These are phyloP conservation scores for Elephas maximus DNA, from an alignment of 2,113 vertebrate species.

Conservation along the genomic window DNA sequence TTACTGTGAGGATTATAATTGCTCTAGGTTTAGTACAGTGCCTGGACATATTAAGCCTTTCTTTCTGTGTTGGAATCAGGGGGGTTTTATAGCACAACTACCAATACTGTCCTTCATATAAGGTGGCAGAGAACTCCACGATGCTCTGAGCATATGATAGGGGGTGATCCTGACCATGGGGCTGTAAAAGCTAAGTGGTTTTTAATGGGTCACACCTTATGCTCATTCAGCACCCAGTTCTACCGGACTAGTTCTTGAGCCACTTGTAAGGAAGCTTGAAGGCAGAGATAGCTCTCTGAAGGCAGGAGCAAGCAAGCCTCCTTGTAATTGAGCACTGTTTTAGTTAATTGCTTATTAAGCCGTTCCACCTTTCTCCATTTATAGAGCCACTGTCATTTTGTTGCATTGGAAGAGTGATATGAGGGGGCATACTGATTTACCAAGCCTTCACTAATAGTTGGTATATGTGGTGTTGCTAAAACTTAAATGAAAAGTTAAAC, in stretches of 20 bases:
- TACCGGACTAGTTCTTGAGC: background rate
- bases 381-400: conserved; percentile 41
- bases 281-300: background rate
- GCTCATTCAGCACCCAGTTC: background rate
- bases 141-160: background rate
- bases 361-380: background rate
- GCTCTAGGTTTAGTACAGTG: background rate
- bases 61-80: background rate
- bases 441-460: conserved; percentile 44
- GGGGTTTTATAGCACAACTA: background rate
- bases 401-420: conserved; percentile 38
- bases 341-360: conserved; percentile 48
- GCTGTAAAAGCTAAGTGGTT: background rate
- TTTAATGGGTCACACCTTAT: background rate
- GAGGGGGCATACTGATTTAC: background rate
- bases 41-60: background rate
- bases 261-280: background rate
- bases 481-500: conserved; percentile 76
- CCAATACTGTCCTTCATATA: background rate
- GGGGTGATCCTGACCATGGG: background rate
- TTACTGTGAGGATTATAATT: background rate
- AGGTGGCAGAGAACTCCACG: background rate
- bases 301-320: background rate
- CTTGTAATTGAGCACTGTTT: background rate
- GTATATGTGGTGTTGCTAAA: conserved; percentile 64